Percentiles rank a stretch among this genome's conserved stretches.
These are phyloP conservation scores for Spongilla lacustris DNA, from an alignment of 37 sponge, comb jelly and placozoan species.

Conservation along the genomic window DNA sequence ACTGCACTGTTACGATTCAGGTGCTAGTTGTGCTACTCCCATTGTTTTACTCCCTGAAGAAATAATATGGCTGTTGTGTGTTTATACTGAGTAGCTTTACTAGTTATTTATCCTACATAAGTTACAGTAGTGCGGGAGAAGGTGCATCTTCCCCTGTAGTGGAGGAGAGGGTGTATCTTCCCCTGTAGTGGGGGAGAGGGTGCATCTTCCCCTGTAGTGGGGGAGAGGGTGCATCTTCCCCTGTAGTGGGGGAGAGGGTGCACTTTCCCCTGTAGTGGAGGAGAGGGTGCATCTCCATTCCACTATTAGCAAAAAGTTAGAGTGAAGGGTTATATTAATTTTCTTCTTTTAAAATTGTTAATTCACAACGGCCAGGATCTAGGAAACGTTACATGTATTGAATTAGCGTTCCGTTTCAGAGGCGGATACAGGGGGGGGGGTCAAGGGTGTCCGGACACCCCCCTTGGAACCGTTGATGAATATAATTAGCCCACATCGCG, in stretches of 20 bases:
- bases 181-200: constrained; percentile 1
- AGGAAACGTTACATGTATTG: too few species aligned
- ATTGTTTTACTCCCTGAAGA: too few species aligned
- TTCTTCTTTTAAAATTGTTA: not conserved
- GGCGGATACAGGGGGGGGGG: too few species aligned
- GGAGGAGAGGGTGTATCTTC: not conserved
- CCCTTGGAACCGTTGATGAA: too few species aligned
- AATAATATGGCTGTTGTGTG: not conserved
- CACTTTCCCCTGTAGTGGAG: not conserved
- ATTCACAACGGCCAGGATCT: not conserved
- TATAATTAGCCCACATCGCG: too few species aligned
- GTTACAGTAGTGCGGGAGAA: not conserved
- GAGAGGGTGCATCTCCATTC: too few species aligned
- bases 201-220: constrained; percentile 1
- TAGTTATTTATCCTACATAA: not conserved
- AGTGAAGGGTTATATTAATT: not conserved
- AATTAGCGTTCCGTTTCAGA: too few species aligned
- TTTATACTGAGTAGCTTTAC: not conserved
- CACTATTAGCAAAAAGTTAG: not conserved
- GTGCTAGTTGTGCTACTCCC: too few species aligned
- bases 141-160: constrained; percentile 1
- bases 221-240: constrained; percentile 1
- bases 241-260: constrained; percentile 1
- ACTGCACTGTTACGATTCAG: too few species aligned
- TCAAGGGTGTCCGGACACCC: too few species aligned